Evolutionary conservation across 2,888 invertebrate genomes (phyloP).

Genomic region (Caenorhabditis sp.): DNA sequence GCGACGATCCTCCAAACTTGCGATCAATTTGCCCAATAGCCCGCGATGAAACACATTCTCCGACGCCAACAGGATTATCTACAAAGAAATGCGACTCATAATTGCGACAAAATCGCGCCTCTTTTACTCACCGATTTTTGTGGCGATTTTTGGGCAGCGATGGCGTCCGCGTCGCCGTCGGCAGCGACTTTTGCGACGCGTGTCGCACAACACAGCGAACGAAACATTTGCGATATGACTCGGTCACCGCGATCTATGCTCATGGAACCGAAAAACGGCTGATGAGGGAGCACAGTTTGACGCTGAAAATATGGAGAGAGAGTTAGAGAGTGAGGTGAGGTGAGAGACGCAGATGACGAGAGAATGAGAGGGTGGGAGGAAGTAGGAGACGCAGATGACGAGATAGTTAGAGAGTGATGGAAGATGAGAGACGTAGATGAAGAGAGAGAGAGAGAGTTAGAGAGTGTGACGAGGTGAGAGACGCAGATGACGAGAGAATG

Average conservation of each 20-base stretch:
- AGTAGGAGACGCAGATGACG: no score
- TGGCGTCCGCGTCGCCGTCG: neutral
- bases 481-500: no score
- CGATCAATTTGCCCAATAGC: neutral
- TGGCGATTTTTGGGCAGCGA: no score
- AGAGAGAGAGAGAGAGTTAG: no score
- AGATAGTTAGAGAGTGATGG: no score
- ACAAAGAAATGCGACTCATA: no score
- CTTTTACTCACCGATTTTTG: neutral
- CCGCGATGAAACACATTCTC: neutral
- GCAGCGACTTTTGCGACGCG: constrained; percentile 4
- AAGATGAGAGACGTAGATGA: no score
- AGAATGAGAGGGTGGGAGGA: no score
- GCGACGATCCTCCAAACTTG: neutral
- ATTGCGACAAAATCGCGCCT: no score
- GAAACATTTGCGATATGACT: constrained; percentile 28
- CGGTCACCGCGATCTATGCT: constrained; percentile 23
- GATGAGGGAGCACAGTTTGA: neutral
- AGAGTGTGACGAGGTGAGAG: no score
- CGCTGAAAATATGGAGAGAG: neutral
- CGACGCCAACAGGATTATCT: neutral
- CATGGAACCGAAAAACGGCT: neutral
- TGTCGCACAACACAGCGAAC: constrained; percentile 20
- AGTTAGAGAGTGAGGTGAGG: no score
- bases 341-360: no score